Percentiles rank a stretch among this genome's conserved stretches.
These are phyloP conservation scores for Cydia pomonella DNA, from an alignment of 1,140 invertebrate species.

Conservation along the genomic window DNA sequence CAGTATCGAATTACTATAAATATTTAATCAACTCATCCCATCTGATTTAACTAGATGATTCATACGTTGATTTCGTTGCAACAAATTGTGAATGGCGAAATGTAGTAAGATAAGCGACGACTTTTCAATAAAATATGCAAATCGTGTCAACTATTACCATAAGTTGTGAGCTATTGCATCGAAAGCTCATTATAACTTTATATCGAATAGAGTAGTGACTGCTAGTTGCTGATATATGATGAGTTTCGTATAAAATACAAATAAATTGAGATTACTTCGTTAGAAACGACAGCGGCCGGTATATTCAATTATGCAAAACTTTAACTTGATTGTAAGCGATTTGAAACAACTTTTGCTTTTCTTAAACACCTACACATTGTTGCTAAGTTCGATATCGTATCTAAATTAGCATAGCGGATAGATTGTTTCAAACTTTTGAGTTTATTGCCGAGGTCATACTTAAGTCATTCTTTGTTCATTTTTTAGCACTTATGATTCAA, in stretches of 20 bases:
- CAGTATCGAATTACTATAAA: constrained; percentile 5
- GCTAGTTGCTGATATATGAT: neutral
- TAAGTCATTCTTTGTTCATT: neutral
- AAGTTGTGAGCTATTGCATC: constrained; percentile 44
- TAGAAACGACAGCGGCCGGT: neutral
- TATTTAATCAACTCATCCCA: constrained; percentile 22
- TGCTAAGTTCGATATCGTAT: neutral
- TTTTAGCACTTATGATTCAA: neutral
- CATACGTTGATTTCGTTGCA: neutral
- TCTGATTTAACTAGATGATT: constrained; percentile 9
- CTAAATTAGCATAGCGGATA: constrained; percentile 16
- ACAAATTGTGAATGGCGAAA: constrained; percentile 38
- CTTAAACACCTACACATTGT: constrained; percentile 10
- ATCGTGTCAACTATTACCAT: constrained; percentile 44
- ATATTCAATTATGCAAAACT: neutral
- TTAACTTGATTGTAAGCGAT: neutral
- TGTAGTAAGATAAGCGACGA: constrained; percentile 42
- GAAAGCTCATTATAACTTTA: neutral
- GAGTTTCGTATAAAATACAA: neutral
- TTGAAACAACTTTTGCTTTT: constrained; percentile 23
- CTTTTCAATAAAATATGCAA: constrained; percentile 48
- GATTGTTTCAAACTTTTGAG: constrained; percentile 1
- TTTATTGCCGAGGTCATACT: constrained; percentile 3
- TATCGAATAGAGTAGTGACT: neutral
- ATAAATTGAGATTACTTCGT: constrained; percentile 2